Conservation (phyloP, 2,113 vertebrate species). For the Ailurus styani region DNA sequence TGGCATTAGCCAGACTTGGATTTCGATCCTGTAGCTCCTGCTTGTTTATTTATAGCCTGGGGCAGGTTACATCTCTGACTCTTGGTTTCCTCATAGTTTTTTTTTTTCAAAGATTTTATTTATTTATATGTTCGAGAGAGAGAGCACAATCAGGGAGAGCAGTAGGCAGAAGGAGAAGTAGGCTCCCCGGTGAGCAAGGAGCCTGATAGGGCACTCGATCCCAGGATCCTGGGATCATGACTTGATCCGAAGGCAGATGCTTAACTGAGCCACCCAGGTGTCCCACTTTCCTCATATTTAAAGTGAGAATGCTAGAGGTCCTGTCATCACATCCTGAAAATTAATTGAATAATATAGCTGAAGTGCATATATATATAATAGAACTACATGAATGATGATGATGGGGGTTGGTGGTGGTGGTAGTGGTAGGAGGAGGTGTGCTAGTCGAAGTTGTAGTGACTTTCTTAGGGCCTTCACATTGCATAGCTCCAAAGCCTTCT, state of each 20-base stretch:
- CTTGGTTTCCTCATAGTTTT: not conserved
- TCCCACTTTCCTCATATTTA: not conserved
- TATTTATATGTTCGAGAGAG: no score
- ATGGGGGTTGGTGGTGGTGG: not conserved
- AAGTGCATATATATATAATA: not conserved
- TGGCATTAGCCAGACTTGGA: not conserved
- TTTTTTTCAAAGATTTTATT: no score
- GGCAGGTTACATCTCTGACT: not conserved
- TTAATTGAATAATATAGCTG: not conserved
- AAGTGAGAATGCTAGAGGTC: not conserved
- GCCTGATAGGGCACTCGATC: no score
- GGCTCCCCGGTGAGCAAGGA: no score
- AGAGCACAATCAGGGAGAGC: no score
- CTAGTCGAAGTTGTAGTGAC: not conserved
- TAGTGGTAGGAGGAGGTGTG: not conserved
- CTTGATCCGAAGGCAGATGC: no score
- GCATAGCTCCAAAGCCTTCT: not conserved
- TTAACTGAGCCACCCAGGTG: no score
- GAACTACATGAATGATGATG: not conserved
- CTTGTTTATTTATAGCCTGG: not conserved
- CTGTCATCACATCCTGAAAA: not conserved
- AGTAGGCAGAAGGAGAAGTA: no score
- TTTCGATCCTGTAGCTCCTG: not conserved
- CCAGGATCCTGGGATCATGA: no score
- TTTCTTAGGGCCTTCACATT: not conserved